Percentiles rank a stretch among this genome's conserved stretches.
phyloP scores from a whole-genome alignment of 2,888 invertebrate genomes.

The Pristionchus fissidentatus region DNA sequence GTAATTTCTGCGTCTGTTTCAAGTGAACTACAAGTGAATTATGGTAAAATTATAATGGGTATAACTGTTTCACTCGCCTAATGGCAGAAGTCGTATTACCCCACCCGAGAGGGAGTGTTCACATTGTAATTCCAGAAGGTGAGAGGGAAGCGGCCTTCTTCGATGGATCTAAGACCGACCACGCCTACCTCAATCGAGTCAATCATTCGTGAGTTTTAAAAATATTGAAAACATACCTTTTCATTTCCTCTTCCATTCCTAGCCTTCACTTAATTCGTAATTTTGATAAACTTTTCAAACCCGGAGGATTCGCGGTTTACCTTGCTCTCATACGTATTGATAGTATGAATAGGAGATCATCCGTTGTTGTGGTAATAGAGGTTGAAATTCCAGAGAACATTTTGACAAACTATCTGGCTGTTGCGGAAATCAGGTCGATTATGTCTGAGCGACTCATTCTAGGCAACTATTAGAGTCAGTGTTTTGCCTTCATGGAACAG shows the following conservation, averaged over 20 bases:
- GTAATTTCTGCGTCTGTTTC: no score
- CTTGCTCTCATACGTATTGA: no score
- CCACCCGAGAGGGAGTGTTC: no score
- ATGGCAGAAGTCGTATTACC: no score
- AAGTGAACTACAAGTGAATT: no score
- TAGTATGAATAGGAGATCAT: background rate
- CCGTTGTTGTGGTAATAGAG: no score
- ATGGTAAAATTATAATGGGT: background rate
- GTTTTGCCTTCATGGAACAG: no score
- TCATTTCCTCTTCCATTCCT: background rate
- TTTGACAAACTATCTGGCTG: no score
- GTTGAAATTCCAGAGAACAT: no score
- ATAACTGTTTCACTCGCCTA: background rate
- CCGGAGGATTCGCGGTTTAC: no score
- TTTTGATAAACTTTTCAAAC: background rate
- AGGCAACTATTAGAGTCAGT: background rate
- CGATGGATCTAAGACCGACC: conserved; percentile 50
- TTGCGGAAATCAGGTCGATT: background rate
- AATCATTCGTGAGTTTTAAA: conserved; percentile 56
- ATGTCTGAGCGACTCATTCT: background rate
- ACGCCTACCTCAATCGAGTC: conserved; percentile 57
- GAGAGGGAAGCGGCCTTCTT: conserved; percentile 23
- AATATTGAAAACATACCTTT: background rate
- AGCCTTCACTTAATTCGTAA: background rate
- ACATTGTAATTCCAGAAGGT: conserved; percentile 8